A percentile compares a stretch with the other conserved stretches of the same genome.
Conservation (phyloP, 2,888 invertebrate species). For the Aporophyla nigra region DNA sequence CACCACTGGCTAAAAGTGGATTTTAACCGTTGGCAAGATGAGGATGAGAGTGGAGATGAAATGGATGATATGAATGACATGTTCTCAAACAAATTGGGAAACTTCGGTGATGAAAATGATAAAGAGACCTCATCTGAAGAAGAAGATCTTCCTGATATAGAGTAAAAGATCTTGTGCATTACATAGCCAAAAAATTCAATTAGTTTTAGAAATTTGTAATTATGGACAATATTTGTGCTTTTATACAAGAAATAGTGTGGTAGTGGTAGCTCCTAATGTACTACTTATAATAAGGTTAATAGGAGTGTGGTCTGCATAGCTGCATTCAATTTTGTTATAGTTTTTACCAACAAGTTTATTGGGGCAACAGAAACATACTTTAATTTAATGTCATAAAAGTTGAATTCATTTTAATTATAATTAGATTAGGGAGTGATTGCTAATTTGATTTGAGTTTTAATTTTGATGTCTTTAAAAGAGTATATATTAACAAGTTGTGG, state of each 20-base stretch:
- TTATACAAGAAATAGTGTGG: conserved; percentile 72
- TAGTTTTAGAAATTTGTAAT: conserved; percentile 69
- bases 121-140: conserved; percentile 94
- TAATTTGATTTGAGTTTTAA: conserved; percentile 6
- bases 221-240: conserved; percentile 76
- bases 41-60: conserved; percentile 97
- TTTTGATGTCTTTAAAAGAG: neutral
- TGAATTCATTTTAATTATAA: conserved; percentile 14
- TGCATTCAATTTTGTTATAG: conserved; percentile 20
- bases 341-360: conserved; percentile 26
- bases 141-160: conserved; percentile 93
- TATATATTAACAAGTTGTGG: neutral
- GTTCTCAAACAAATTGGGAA: conserved; percentile 81
- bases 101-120: conserved; percentile 82
- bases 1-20: conserved; percentile 99
- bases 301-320: conserved; percentile 33
- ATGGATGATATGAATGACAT: conserved; percentile 81
- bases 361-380: neutral
- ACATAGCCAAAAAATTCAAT: conserved; percentile 71
- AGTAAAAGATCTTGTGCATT: conserved; percentile 80
- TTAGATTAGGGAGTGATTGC: neutral
- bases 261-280: conserved; percentile 59
- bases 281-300: conserved; percentile 50
- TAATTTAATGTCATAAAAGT: conserved; percentile 1
- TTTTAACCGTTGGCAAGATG: conserved; percentile 99